Base-by-base conservation (phyloP, 2,888 invertebrate species). In the Cheilosia vernalis region DNA sequence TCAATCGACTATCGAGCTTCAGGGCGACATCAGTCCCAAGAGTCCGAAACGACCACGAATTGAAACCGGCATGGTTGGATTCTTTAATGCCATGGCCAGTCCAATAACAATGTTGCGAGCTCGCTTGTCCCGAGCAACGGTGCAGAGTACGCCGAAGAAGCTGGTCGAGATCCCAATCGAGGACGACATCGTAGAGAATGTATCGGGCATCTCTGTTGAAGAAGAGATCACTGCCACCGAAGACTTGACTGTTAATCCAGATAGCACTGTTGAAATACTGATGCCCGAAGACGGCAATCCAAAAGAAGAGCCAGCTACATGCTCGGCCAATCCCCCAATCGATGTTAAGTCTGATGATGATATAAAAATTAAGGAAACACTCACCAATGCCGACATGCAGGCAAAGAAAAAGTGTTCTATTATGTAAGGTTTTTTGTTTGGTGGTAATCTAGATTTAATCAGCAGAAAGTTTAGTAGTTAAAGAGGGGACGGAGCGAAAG, bases 71-170 rank as follows among this genome's bases (percentile, higher is more conserved):
- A 83, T 89, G 70, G 67, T 87, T 49, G 88, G 88, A 1, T 87
- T 92, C 33, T 90, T 92, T 27, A 90, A 88, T 76, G 89, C 81
- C 9, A 88, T 90, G 21, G 88, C 90, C 13, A 91, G 91, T 9
- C 92, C 92, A 19, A 89, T 92, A 27, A 88, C 90, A 15, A 73
- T 91, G 87, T 87, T 92, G 66, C 89, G 92, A 21, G 88, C 90
- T 2, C 90, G 90, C 21, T 90, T 92, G 33, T 90, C 91, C 0
- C 90, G 88, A 66, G 86, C 91, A 0, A 87, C 88, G 2, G 89
- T 92, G 21, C 89, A 89, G 44, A 88, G 88, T 37, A 89, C 92
- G 2, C 80, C 89, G 9, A 90, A 90, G 17, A 82, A 88, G 33
- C 85, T 87, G 72, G 4, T 88, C 77, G 66, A 88, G n/a, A 44